Evolutionary conservation across 2,113 vertebrate genomes (phyloP).

Genomic region (Nyctereutes procyonoides): DNA sequence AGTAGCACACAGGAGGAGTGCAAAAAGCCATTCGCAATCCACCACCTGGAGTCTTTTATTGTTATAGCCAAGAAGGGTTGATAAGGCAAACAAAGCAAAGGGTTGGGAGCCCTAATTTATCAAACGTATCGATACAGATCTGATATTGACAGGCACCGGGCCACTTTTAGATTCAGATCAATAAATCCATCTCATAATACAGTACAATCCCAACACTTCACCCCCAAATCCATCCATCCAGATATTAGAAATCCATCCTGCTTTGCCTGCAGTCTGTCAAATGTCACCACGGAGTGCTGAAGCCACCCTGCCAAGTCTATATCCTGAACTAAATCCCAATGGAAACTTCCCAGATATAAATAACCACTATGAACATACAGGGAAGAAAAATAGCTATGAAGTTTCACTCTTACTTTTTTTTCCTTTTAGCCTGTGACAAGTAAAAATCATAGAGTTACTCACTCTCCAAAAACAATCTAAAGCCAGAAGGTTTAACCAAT

Average conservation of each 20-base stretch:
- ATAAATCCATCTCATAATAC: constrained; percentile 81
- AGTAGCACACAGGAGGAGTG: constrained; percentile 56
- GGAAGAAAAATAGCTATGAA: constrained; percentile 76
- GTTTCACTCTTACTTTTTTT: constrained; percentile 59
- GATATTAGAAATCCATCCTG: constrained; percentile 77
- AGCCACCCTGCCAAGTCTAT: constrained; percentile 72
- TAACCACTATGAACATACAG: constrained; percentile 78
- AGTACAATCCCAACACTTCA: constrained; percentile 62
- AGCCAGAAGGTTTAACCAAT: constrained; percentile 63
- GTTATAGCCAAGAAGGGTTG: constrained; percentile 63
- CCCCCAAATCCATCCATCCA: constrained; percentile 62
- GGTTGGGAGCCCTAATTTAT: constrained; percentile 47
- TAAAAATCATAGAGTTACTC: constrained; percentile 70
- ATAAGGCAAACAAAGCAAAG: constrained; percentile 76
- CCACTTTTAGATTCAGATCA: constrained; percentile 72
- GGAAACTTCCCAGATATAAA: constrained; percentile 83
- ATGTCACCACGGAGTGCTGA: constrained; percentile 65
- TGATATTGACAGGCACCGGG: constrained; percentile 61
- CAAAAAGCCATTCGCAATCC: constrained; percentile 58
- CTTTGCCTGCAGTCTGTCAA: constrained; percentile 74
- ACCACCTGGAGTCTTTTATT: constrained; percentile 78
- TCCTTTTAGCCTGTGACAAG: constrained; percentile 67
- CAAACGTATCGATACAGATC: constrained; percentile 63
- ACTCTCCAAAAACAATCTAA: constrained; percentile 69
- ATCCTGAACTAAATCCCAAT: constrained; percentile 83